These are phyloP conservation scores for Tenthredo notha DNA, from an alignment of 2,888 invertebrate genomes.

Conservation along the genomic window DNA sequence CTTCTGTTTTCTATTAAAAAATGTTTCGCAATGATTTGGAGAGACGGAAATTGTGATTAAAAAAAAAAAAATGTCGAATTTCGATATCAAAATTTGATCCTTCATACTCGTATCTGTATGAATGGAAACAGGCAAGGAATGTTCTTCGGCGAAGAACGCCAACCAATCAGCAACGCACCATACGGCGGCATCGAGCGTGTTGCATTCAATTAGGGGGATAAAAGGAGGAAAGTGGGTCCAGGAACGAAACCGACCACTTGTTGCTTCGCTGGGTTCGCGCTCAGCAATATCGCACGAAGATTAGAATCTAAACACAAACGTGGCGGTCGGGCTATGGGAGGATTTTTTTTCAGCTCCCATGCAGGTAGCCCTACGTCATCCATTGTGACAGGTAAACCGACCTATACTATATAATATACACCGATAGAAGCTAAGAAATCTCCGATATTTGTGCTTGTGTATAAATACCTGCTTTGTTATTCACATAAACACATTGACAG, in stretches of 20 bases:
- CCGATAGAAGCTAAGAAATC: conserved; percentile 14
- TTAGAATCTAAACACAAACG: conserved; percentile 47
- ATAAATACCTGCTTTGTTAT: not conserved
- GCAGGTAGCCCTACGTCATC: conserved; percentile 49
- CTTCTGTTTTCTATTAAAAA: not conserved
- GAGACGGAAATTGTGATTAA: not conserved
- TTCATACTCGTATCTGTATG: not conserved
- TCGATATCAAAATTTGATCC: not conserved
- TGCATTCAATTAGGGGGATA: conserved; percentile 27
- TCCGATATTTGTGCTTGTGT: conserved; percentile 38
- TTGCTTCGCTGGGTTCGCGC: conserved; percentile 42
- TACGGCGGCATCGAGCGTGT: conserved; percentile 13
- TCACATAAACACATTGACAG: conserved; percentile 10
- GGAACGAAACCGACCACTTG: conserved; percentile 36
- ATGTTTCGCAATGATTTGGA: not conserved
- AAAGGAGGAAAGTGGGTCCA: not conserved
- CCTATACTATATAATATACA: not conserved
- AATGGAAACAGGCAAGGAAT: not conserved
- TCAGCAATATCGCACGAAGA: conserved; percentile 47
- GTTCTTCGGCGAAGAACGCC: not conserved
- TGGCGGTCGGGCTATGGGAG: conserved; percentile 21
- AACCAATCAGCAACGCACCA: conserved; percentile 29
- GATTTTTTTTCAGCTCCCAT: conserved; percentile 41
- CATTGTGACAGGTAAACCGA: conserved; percentile 43
- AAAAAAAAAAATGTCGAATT: not conserved